These are phyloP conservation scores for Melanotaenia trifasciata DNA, from an alignment of 2,797 vertebrate species.

Conservation along the genomic window DNA sequence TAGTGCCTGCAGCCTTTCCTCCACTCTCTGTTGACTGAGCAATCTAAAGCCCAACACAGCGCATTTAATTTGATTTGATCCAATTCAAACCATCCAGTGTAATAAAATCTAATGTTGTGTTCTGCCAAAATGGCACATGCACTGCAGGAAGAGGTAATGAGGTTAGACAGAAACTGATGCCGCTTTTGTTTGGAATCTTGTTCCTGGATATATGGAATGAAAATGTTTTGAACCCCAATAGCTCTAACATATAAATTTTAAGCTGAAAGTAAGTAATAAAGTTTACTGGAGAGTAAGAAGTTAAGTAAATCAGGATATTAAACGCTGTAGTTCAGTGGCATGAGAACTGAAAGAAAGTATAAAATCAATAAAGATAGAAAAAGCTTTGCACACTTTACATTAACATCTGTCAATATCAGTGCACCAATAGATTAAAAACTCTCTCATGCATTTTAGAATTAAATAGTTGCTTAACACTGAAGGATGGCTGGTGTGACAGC, in stretches of 20 bases:
- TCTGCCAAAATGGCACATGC: conserved; percentile 44
- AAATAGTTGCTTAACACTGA: background rate
- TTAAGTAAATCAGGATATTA: background rate
- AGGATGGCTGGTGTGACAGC: conserved; percentile 5
- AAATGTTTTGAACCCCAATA: background rate
- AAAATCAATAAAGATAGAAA: background rate
- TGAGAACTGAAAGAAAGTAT: background rate
- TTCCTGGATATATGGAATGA: conserved; percentile 24
- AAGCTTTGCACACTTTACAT: background rate
- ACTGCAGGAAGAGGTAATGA: conserved; percentile 52
- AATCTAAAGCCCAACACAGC: conserved; percentile 47
- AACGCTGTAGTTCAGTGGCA: background rate
- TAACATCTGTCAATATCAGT: background rate
- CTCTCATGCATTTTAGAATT: background rate
- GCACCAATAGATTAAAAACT: conserved; percentile 4
- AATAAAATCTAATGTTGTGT: conserved; percentile 62
- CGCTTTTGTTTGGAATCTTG: conserved; percentile 55
- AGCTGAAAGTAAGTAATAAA: too few relatives aligned
- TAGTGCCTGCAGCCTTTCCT: conserved; percentile 58
- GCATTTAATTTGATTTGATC: conserved; percentile 72
- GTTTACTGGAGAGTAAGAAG: too few relatives aligned
- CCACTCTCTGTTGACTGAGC: conserved; percentile 66
- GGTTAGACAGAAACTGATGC: conserved; percentile 64
- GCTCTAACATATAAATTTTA: too few relatives aligned
- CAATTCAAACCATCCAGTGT: conserved; percentile 70